A percentile compares a stretch with the other conserved stretches of the same genome.
Evolutionary conservation across 2,797 vertebrate species (phyloP).

Genomic region (Myripristis jacobus): DNA sequence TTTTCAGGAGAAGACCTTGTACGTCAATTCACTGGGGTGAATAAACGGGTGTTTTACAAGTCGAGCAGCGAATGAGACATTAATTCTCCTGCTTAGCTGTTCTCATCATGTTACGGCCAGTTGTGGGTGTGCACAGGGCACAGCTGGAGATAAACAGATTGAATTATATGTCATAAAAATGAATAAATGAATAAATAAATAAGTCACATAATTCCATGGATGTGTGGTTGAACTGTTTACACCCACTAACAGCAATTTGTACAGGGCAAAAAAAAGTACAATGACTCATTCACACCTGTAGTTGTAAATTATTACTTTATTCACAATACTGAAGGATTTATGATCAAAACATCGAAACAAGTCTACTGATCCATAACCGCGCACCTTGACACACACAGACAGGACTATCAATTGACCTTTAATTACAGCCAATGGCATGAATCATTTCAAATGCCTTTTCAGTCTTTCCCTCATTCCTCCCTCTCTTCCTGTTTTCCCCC

Average conservation of each 20-base stretch:
- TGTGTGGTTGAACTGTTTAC: not conserved
- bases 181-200: not conserved
- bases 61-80: not conserved
- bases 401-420: slow-evolving; percentile 22
- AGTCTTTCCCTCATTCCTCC: slow-evolving; percentile 38
- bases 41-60: not conserved
- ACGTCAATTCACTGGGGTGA: not conserved
- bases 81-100: not conserved
- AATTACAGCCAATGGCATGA: slow-evolving; percentile 7
- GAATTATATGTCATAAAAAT: slow-evolving; percentile 5
- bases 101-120: not conserved
- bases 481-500: slow-evolving; percentile 40
- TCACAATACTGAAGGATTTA: not conserved
- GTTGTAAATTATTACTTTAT: not conserved
- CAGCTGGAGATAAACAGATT: not conserved
- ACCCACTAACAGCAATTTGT: not conserved
- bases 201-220: not conserved
- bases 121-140: not conserved
- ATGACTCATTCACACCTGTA: slow-evolving; percentile 29
- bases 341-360: slow-evolving; percentile 1
- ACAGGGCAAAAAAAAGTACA: not conserved
- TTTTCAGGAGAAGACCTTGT: not conserved
- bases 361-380: slow-evolving; percentile 11
- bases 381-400: not conserved
- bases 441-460: slow-evolving; percentile 16